Evolutionary conservation across 2,113 vertebrate genomes (phyloP).

Genomic region (Grammomys dolichurus): DNA sequence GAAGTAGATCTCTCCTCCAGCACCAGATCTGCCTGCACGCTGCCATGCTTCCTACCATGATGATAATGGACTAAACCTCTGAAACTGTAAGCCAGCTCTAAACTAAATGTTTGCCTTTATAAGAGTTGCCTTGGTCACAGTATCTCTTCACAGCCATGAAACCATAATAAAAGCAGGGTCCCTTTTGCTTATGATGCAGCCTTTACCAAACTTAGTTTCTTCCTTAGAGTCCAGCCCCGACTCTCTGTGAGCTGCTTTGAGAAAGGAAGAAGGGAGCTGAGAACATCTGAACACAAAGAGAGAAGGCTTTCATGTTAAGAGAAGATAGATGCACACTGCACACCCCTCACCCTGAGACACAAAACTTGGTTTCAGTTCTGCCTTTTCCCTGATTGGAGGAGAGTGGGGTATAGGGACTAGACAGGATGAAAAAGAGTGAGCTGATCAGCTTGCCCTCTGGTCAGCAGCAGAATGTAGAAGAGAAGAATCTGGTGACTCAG

Average conservation of each 20-base stretch:
- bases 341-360: neutral
- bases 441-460: neutral
- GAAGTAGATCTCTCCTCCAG: too few species aligned
- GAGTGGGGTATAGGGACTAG: neutral
- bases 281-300: neutral
- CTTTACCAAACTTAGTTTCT: neutral
- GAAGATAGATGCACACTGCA: neutral
- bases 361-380: neutral
- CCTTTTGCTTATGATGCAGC: neutral
- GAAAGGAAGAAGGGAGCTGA: neutral
- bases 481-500: neutral
- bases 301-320: constrained; percentile 13
- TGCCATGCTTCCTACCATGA: too few species aligned
- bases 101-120: too few species aligned
- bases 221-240: neutral
- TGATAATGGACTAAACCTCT: too few species aligned
- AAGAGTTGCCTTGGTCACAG: too few species aligned
- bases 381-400: neutral
- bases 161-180: too few species aligned
- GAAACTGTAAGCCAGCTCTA: too few species aligned
- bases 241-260: neutral
- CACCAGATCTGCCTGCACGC: too few species aligned
- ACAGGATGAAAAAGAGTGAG: neutral
- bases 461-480: neutral
- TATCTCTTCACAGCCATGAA: too few species aligned